Conservation (phyloP, 2,113 vertebrate genomes). For the Octodon degus region DNA sequence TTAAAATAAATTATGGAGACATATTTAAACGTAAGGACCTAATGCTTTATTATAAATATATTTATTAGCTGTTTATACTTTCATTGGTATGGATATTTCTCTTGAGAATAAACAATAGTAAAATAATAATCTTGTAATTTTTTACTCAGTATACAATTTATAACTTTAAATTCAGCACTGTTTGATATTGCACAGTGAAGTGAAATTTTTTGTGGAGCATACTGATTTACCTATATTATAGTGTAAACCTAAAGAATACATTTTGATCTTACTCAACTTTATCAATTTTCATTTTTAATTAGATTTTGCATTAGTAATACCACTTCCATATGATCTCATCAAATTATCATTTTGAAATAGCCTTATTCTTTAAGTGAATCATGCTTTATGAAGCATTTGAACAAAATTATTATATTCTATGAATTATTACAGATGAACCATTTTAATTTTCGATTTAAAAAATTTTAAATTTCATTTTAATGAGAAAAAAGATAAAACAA, state of each 20-base stretch:
- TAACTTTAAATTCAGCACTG: conserved; percentile 54
- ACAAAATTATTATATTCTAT: not conserved
- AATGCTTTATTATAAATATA: conserved; percentile 51
- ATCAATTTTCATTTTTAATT: conserved; percentile 49
- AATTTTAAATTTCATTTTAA: too few relatives aligned
- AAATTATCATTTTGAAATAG: not conserved
- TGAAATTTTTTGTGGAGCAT: conserved; percentile 56
- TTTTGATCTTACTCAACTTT: conserved; percentile 48
- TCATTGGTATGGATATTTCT: conserved; percentile 34
- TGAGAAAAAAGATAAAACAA: too few relatives aligned
- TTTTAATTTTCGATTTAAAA: too few relatives aligned
- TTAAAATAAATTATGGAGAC: conserved; percentile 28
- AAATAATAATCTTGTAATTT: conserved; percentile 70
- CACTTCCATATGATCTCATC: not conserved
- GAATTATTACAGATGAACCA: not conserved
- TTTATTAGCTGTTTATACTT: conserved; percentile 49
- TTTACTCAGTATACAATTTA: conserved; percentile 63
- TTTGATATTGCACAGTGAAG: conserved; percentile 44
- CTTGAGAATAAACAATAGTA: conserved; percentile 52
- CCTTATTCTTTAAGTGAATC: not conserved
- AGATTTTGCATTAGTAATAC: conserved; percentile 10
- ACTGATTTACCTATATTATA: conserved; percentile 71
- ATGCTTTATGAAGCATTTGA: conserved; percentile 44
- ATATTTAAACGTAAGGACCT: conserved; percentile 60
- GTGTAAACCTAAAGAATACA: conserved; percentile 63